phyloP scores from a whole-genome alignment of 2,888 invertebrate genomes.

The Catocala sponsa region DNA sequence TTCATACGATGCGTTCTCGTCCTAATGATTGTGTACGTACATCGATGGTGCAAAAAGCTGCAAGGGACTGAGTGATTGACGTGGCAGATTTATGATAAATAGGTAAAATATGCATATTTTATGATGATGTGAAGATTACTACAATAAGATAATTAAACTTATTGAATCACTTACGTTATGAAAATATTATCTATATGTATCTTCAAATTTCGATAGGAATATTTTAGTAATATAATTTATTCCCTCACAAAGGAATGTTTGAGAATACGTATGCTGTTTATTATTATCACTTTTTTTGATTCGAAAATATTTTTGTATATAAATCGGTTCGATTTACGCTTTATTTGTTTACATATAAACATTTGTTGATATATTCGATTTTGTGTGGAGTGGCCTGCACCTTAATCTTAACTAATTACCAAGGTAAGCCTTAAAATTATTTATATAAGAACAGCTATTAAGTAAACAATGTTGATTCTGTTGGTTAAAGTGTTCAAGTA shows the following conservation, averaged over 20 bases:
- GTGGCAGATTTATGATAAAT: conserved; percentile 43
- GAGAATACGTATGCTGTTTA: neutral
- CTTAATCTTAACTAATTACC: too few relatives aligned
- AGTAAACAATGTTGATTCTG: too few relatives aligned
- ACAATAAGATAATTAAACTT: conserved; percentile 30
- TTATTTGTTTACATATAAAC: too few relatives aligned
- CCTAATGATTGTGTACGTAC: conserved; percentile 29
- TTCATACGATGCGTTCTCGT: conserved; percentile 18
- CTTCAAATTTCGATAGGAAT: neutral
- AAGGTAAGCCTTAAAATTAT: too few relatives aligned
- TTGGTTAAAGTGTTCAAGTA: too few relatives aligned
- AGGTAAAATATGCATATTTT: conserved; percentile 34
- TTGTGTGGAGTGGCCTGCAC: too few relatives aligned
- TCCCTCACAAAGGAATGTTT: neutral
- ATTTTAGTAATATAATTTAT: neutral
- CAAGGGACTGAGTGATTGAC: conserved; percentile 34
- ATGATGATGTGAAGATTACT: conserved; percentile 27
- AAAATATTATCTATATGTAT: neutral
- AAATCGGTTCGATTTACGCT: too few relatives aligned
- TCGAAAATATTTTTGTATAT: neutral
- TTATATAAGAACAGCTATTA: too few relatives aligned
- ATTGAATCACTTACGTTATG: conserved; percentile 18
- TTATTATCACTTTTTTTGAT: neutral
- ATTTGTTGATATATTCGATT: too few relatives aligned
- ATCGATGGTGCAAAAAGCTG: conserved; percentile 26